These are phyloP conservation scores for Capitella teleta DNA, from an alignment of 1,140 invertebrate genomes.

Conservation along the genomic window DNA sequence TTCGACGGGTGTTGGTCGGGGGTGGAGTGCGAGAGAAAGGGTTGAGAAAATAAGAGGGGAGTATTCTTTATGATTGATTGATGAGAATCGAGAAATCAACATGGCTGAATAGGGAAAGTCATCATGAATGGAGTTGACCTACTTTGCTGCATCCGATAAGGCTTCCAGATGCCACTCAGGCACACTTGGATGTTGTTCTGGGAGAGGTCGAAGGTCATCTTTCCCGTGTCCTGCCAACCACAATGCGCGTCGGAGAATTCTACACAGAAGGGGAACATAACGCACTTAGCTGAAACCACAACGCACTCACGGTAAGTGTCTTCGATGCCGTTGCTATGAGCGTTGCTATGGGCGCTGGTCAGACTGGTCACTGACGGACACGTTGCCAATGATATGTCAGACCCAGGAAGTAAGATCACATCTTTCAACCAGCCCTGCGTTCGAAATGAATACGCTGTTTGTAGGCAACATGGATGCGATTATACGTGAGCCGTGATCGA, in stretches of 20 bases:
- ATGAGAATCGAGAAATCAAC: neutral
- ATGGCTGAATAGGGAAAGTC: no score
- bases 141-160: no score
- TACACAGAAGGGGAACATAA: neutral
- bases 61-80: neutral
- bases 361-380: slow-evolving; percentile 3
- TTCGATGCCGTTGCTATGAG: neutral
- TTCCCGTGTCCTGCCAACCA: slow-evolving; percentile 5
- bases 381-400: slow-evolving; percentile 6
- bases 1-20: no score
- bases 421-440: slow-evolving; percentile 6
- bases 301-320: no score
- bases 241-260: slow-evolving; percentile 5
- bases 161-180: slow-evolving; percentile 10
- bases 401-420: slow-evolving; percentile 6
- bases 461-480: no score
- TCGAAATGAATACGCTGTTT: neutral
- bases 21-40: neutral
- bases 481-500: no score
- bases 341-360: neutral
- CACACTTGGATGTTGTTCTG: slow-evolving; percentile 5
- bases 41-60: neutral
- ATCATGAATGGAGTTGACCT: no score
- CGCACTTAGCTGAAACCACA: no score
- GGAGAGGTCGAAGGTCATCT: slow-evolving; percentile 8